A percentile compares a stretch with the other conserved stretches of the same genome.
Conservation (phyloP, 2,888 invertebrate species). For the Mycalesis mineus region DNA sequence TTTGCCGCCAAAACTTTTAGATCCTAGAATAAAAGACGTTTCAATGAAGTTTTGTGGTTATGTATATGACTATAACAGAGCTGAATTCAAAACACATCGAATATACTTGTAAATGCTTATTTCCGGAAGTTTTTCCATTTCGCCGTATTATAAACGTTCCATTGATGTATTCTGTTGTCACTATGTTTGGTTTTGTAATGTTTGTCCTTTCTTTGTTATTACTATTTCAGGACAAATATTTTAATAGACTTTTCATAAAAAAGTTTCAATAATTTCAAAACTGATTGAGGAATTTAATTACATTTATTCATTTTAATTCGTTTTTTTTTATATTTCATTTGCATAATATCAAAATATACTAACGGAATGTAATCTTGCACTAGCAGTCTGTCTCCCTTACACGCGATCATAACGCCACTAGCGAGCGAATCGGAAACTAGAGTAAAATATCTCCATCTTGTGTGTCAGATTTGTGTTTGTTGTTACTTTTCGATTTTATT, state of each 20-base stretch:
- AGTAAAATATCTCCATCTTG: constrained; percentile 81
- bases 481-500: constrained; percentile 68
- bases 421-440: constrained; percentile 70
- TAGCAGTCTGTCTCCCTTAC: constrained; percentile 50
- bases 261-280: neutral
- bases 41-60: constrained; percentile 27
- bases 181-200: neutral
- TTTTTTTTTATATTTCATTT: neutral
- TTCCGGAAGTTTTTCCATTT: constrained; percentile 37
- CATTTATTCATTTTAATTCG: neutral
- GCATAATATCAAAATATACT: neutral
- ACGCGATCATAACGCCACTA: constrained; percentile 60
- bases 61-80: constrained; percentile 22
- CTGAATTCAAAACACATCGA: constrained; percentile 14
- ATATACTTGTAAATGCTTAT: constrained; percentile 3
- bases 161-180: constrained; percentile 30
- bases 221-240: neutral
- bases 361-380: constrained; percentile 49
- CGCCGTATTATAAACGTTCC: constrained; percentile 48
- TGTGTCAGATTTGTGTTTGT: constrained; percentile 81
- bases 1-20: constrained; percentile 54
- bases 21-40: constrained; percentile 19
- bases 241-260: neutral
- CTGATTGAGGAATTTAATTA: neutral
- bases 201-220: neutral